phyloP scores from a whole-genome alignment of 2,113 vertebrate genomes.

The Onychostruthus taczanowskii region DNA sequence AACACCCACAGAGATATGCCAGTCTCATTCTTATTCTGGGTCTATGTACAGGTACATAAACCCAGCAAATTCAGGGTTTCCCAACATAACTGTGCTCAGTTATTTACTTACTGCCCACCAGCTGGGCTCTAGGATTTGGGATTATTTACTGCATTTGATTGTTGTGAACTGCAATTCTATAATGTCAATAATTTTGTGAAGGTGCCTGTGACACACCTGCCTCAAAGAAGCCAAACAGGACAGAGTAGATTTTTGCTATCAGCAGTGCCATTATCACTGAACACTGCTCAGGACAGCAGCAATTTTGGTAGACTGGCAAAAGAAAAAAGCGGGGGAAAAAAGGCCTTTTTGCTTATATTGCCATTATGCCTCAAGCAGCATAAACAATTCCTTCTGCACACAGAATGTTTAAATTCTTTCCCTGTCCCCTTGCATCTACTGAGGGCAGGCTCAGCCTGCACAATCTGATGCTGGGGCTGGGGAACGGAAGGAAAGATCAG shows the following conservation, averaged over 20 bases:
- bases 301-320: not conserved
- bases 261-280: not conserved
- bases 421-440: not conserved
- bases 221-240: not conserved
- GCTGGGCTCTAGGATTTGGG: not conserved
- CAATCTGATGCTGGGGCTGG: not conserved
- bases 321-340: rapidly evolving
- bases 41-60: rapidly evolving
- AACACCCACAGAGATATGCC: not conserved
- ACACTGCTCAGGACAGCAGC: not conserved
- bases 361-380: not conserved
- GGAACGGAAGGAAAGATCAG: not conserved
- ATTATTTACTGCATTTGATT: not conserved
- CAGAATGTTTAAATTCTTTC: not conserved
- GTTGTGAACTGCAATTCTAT: not conserved
- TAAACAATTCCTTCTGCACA: not conserved
- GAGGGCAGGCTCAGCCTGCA: not conserved
- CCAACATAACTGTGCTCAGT: not conserved
- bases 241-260: not conserved
- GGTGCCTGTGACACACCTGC: not conserved
- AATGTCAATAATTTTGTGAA: not conserved
- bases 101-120: not conserved
- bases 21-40: not conserved
- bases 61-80: not conserved
- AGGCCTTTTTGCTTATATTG: not conserved